Evolutionary conservation across 2,888 invertebrate species (phyloP).

Genomic region (Oasisia sp.): DNA sequence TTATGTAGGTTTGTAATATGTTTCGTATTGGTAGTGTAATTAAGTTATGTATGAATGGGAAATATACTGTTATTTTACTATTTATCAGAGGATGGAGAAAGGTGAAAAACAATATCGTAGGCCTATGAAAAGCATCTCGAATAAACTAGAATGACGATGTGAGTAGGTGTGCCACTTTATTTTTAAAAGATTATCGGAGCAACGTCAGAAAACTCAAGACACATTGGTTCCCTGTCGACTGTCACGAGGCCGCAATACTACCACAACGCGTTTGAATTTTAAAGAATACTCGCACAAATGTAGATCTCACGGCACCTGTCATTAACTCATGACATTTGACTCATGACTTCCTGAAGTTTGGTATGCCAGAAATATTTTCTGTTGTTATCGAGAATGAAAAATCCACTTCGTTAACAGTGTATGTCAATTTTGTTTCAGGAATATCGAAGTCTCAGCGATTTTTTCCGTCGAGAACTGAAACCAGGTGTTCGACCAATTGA

Average conservation of each 20-base stretch:
- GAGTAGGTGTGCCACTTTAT: neutral
- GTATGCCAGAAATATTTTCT: neutral
- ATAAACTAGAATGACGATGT: neutral
- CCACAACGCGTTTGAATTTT: neutral
- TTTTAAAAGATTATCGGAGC: neutral
- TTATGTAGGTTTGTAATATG: neutral
- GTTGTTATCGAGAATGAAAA: neutral
- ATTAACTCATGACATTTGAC: no score
- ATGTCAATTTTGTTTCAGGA: neutral
- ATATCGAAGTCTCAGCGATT: conserved; percentile 23
- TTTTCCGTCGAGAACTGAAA: conserved; percentile 19
- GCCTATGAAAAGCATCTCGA: neutral
- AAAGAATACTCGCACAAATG: neutral
- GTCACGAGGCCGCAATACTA: neutral
- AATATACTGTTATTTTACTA: neutral
- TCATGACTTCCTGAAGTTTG: no score
- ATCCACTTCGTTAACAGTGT: neutral
- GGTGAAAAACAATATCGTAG: no score
- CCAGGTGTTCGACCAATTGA: conserved; percentile 23
- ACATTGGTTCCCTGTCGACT: neutral
- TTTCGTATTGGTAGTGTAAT: neutral
- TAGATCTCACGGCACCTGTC: no score
- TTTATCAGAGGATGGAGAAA: no score
- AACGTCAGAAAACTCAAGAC: neutral
- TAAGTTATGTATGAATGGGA: neutral